Conservation (phyloP, 1,140 invertebrate species). For the Zaprionus camerounensis region DNA sequence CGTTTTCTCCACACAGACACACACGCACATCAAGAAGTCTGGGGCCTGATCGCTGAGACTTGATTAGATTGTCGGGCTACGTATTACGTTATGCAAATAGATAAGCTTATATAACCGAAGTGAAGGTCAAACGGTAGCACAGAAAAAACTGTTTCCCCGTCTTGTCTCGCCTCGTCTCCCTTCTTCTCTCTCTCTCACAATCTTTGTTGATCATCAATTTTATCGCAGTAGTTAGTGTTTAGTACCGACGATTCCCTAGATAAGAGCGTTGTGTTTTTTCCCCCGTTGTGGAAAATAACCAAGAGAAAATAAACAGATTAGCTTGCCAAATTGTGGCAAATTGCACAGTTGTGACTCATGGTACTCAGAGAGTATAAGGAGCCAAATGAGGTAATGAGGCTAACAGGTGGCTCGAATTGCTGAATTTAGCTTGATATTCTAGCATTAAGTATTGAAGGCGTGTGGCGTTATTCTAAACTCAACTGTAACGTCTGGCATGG, state of each 20-base stretch:
- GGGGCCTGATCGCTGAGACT: neutral
- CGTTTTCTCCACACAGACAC: neutral
- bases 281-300: constrained; percentile 28
- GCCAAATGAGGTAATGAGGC: neutral
- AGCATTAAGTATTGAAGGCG: too few relatives aligned
- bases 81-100: constrained; percentile 25
- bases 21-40: neutral
- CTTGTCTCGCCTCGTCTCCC: neutral
- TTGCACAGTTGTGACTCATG: constrained; percentile 3
- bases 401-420: too few relatives aligned
- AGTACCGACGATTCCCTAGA: neutral
- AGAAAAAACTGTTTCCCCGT: neutral
- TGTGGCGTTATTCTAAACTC: too few relatives aligned
- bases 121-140: constrained; percentile 5
- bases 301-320: constrained; percentile 13
- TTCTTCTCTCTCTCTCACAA: neutral
- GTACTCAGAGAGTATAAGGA: neutral
- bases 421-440: too few relatives aligned
- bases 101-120: constrained; percentile 27
- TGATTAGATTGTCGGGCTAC: constrained; percentile 26
- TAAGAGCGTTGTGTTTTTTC: constrained; percentile 24
- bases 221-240: neutral
- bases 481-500: too few relatives aligned
- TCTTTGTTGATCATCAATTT: neutral
- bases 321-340: neutral